Evolutionary conservation across 2,888 invertebrate species (phyloP), one percentile per base, ranked within the genome.

Genomic region (Zygothrica quintamaculata): DNA sequence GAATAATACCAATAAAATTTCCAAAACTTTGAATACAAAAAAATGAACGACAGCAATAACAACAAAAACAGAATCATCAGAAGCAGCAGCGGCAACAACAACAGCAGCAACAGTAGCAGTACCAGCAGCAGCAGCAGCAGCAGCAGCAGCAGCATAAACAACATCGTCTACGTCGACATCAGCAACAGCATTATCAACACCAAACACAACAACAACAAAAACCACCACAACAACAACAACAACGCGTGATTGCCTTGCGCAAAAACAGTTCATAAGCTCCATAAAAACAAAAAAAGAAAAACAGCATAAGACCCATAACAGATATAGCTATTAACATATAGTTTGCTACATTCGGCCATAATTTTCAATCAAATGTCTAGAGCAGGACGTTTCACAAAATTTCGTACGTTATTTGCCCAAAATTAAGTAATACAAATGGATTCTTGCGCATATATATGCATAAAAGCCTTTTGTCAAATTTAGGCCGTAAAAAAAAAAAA

Each of bases 221-320:
- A 43, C 0, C 33, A 53, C 3, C 50, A 7, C 57, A 44, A 0
- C 47, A 51, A 9, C 16, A 56, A n/a, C 67, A 70, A n/a, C 61
- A 72, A 15, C 53, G 43, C 4, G 11, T 66, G 15, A 51, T 58
- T 42, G 26, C 60, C 1, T 6, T 66, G 34, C 72, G 55, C 29
- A 72, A 66, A 5, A 58, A 44, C 26, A 71, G 58, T 44, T 58
- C 72, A n/a, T 65, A 71, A 60, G 9, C 48, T 18, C 22, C 37
- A 40, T 29, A 29, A 3, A 29, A 29, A 26, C 5, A 26, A 26
- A 26, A 8, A 6, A 26, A 26, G 5, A 15, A 12, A 33, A 12
- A 22, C 36, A 25, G 4, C 6, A 15, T 29, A 18, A 29, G 9
- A 29, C 29, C 29, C 29, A 29, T 8, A 29, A n/a, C 29, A 29